These are phyloP conservation scores for Habrosyne pyritoides DNA, from an alignment of 2,888 invertebrate genomes.

Conservation along the genomic window DNA sequence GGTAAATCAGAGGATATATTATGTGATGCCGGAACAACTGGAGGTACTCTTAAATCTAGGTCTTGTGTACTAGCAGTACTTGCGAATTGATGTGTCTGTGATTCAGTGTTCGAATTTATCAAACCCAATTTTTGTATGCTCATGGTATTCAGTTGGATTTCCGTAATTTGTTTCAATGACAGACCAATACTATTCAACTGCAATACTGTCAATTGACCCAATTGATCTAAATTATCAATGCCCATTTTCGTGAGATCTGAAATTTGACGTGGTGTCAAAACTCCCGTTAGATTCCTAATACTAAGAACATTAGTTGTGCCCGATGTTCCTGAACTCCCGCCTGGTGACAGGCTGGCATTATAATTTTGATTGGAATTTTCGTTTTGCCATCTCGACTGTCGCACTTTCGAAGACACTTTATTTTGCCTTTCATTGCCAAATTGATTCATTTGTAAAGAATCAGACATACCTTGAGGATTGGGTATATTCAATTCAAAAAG, in stretches of 20 bases:
- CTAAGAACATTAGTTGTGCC: constrained; percentile 70
- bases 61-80: constrained; percentile 60
- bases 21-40: constrained; percentile 52
- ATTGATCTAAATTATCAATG: constrained; percentile 84
- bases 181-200: constrained; percentile 85
- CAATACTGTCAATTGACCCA: constrained; percentile 84
- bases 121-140: constrained; percentile 83
- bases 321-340: constrained; percentile 40
- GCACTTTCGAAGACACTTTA: constrained; percentile 73
- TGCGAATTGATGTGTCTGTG: constrained; percentile 49
- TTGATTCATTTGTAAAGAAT: constrained; percentile 51
- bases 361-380: constrained; percentile 62
- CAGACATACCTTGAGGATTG: constrained; percentile 58
- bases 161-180: constrained; percentile 84
- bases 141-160: constrained; percentile 85
- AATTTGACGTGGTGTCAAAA: constrained; percentile 83
- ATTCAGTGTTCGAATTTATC: constrained; percentile 62
- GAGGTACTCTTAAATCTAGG: constrained; percentile 76
- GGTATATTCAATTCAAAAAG: constrained; percentile 77
- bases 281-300: constrained; percentile 83
- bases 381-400: constrained; percentile 80
- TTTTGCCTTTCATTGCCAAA: constrained; percentile 65
- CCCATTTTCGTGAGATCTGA: constrained; percentile 84
- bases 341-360: constrained; percentile 55
- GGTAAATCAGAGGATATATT: constrained; percentile 59